Evolutionary conservation across 2,888 invertebrate genomes (phyloP).

Genomic region (Hirtodrosophila confusa): DNA sequence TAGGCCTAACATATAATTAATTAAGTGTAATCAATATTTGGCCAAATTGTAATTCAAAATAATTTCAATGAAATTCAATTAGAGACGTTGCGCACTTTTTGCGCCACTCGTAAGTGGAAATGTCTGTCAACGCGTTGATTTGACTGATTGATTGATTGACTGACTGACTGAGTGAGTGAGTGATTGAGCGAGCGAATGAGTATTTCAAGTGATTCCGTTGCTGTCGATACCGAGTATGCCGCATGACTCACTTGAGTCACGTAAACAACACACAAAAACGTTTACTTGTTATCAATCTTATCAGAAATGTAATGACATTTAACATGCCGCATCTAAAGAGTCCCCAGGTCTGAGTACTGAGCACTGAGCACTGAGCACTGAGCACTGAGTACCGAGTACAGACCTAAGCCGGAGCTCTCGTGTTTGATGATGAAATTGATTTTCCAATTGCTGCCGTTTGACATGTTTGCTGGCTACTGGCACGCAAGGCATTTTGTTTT

Average conservation of each 20-base stretch:
- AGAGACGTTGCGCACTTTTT: conserved; percentile 32
- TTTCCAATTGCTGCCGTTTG: conserved; percentile 75
- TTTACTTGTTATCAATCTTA: conserved; percentile 75
- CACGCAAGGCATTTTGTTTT: conserved; percentile 49
- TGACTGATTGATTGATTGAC: conserved; percentile 52
- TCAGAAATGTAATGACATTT: conserved; percentile 75
- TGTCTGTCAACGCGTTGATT: conserved; percentile 63
- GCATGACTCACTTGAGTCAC: conserved; percentile 60
- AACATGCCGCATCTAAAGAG: conserved; percentile 69
- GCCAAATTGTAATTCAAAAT: conserved; percentile 5
- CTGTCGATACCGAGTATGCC: conserved; percentile 37
- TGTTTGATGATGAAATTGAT: conserved; percentile 63
- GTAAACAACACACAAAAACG: conserved; percentile 44
- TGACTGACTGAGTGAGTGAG: conserved; percentile 14
- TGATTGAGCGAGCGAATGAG: conserved; percentile 35
- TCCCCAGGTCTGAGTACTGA: conserved; percentile 7
- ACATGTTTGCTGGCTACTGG: conserved; percentile 57
- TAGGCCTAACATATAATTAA: too few species aligned
- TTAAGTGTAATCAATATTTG: not conserved
- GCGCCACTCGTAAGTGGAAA: conserved; percentile 65
- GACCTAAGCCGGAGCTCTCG: conserved; percentile 8
- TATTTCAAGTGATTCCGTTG: conserved; percentile 51
- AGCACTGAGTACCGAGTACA: not conserved
- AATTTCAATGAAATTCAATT: not conserved
- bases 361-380: too few species aligned